Percentiles rank a stretch among this genome's conserved stretches.
Evolutionary conservation across 2,797 vertebrate species (phyloP).

Genomic region (Helostoma temminkii): DNA sequence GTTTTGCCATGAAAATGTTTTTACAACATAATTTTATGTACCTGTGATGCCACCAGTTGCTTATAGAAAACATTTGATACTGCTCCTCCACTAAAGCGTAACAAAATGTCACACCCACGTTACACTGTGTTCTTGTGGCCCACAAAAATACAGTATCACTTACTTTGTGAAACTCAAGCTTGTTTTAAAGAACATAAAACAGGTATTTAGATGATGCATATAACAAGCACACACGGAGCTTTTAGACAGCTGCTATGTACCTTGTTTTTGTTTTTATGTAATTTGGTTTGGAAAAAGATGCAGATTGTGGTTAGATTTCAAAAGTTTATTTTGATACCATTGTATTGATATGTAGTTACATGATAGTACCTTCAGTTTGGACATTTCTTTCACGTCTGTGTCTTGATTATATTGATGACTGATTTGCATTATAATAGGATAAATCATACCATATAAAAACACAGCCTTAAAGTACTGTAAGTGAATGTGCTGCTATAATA

Average conservation of each 20-base stretch:
- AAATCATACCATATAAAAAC: not conserved
- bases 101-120: conserved; percentile 10
- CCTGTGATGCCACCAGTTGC: not conserved
- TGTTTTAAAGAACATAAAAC: conserved; percentile 54
- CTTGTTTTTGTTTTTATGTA: conserved; percentile 10
- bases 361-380: conserved; percentile 1
- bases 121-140: conserved; percentile 21
- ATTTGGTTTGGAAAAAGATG: not conserved
- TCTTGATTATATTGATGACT: no score
- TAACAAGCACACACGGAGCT: conserved; percentile 12
- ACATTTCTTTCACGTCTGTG: conserved; percentile 1
- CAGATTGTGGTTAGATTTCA: conserved; percentile 4
- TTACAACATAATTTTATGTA: not conserved
- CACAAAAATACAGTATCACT: conserved; percentile 23
- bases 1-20: conserved; percentile 50
- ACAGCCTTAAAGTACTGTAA: conserved; percentile 1
- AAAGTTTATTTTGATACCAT: not conserved
- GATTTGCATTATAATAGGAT: not conserved
- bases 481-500: not conserved
- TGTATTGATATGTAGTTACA: conserved; percentile 3
- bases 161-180: conserved; percentile 39
- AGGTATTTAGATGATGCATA: conserved; percentile 27
- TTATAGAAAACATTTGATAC: not conserved
- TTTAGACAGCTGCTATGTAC: conserved; percentile 4
- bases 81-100: not conserved